Base-by-base conservation (phyloP, 2,888 invertebrate genomes). In the Ophonus ardosiacus region DNA sequence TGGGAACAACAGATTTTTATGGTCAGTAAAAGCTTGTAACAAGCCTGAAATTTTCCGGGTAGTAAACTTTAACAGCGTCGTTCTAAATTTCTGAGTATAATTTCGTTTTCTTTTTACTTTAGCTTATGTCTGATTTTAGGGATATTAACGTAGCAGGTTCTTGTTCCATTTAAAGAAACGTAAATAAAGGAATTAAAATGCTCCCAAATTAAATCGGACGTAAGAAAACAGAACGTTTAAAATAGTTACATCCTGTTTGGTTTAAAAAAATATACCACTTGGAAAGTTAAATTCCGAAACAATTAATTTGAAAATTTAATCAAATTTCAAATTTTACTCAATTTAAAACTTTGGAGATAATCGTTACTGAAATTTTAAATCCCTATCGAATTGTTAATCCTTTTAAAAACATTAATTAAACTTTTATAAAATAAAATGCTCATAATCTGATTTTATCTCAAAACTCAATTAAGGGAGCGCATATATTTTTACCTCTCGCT, bases 181-280 rank as follows among this genome's bases (percentile, higher is more conserved):
- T 68, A 68, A 68, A 68, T 68, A 68, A 38, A 68, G 68, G 31
- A n/a, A 38, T 31, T 13, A 68, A 68, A 68, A 68, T 31, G 31
- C 68, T 68, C 15, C 31, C 68, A 24, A 68, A 63, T 63, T 63
- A 63, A 63, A 63, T 68, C 24, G 68, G 68, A 68, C 31, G n/a
- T 31, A 15, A 38, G 24, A 68, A 68, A 68, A 68, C 68, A 68
- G 15, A 31, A 0, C 31, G 38, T 38, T 38, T 68, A 68, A 68
- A 68, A 63, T 63, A 63, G 63, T 21, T 18, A 63, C 63, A 63
- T 63, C 63, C 63, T 63, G 63, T 63, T 63, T 63, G 21, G 18
- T 17, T 24, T 51, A 13, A 51, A 51, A 51, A 51, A 51, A 51
- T 51, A 51, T 51, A 51, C 43, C 43, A 51, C 43, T 51, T 51